Evolutionary conservation across 2,888 invertebrate species (phyloP).

Genomic region (Diploptera punctata): DNA sequence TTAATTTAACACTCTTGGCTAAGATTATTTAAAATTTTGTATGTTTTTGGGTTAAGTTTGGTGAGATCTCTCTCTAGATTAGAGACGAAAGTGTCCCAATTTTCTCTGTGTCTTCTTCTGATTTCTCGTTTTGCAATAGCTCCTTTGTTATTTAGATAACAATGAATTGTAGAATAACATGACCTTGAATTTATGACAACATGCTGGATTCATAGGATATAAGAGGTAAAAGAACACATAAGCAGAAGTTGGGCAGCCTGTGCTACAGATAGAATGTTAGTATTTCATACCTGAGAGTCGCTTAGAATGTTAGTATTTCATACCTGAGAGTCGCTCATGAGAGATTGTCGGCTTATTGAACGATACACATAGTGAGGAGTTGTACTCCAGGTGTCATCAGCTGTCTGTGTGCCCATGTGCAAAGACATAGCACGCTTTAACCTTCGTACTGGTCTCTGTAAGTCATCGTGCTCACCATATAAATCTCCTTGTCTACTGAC

Average conservation of each 20-base stretch:
- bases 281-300: slow-evolving; percentile 64
- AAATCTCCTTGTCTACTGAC: slow-evolving; percentile 41
- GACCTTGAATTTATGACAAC: too few species aligned
- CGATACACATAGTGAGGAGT: slow-evolving; percentile 59
- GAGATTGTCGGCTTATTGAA: slow-evolving; percentile 69
- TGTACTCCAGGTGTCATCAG: slow-evolving; percentile 48
- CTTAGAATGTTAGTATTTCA: neutral
- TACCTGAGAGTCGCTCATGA: slow-evolving; percentile 72
- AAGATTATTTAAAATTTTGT: too few species aligned
- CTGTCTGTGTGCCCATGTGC: slow-evolving; percentile 46
- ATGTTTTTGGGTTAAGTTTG: too few species aligned
- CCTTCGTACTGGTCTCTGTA: slow-evolving; percentile 36
- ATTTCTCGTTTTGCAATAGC: too few species aligned
- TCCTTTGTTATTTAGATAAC: too few species aligned
- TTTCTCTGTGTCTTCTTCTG: too few species aligned
- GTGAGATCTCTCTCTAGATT: too few species aligned
- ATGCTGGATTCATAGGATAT: too few species aligned
- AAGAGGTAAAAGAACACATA: too few species aligned
- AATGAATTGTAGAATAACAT: too few species aligned
- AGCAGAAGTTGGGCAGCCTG: neutral
- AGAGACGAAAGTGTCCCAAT: too few species aligned
- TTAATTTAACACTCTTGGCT: too few species aligned
- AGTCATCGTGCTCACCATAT: slow-evolving; percentile 2
- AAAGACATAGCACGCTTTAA: slow-evolving; percentile 52
- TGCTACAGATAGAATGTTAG: slow-evolving; percentile 30